These are phyloP conservation scores for Alcedo quadribrachys DNA, from an alignment of 2,797 vertebrate genomes.

Conservation along the genomic window DNA sequence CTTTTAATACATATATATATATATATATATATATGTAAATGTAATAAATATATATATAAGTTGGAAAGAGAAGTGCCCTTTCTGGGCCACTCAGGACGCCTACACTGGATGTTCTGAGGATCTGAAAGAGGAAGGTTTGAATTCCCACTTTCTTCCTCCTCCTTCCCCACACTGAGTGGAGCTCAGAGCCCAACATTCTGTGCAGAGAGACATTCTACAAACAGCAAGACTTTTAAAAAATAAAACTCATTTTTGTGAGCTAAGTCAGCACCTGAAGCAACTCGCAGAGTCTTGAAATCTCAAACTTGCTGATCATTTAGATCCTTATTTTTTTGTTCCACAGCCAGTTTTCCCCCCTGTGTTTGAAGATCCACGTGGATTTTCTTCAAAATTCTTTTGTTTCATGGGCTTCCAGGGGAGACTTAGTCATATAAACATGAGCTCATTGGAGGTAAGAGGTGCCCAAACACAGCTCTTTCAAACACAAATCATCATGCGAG, in stretches of 20 bases:
- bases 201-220: not conserved
- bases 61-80: not conserved
- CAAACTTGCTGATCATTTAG: accelerated
- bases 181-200: not conserved
- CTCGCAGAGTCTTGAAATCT: not conserved
- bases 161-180: accelerated
- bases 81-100: accelerated
- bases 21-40: too few relatives aligned
- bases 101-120: not conserved
- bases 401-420: constrained; percentile 8
- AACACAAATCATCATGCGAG: not conserved
- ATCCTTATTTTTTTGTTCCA: not conserved
- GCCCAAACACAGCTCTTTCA: not conserved
- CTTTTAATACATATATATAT: too few relatives aligned
- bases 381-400: constrained; percentile 5
- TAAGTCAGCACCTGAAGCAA: not conserved
- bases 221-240: not conserved
- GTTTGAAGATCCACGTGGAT: not conserved
- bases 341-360: not conserved
- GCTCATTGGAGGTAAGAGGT: constrained; percentile 7
- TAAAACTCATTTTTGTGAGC: not conserved
- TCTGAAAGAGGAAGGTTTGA: not conserved
- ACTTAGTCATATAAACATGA: constrained; percentile 9
- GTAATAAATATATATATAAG: accelerated
- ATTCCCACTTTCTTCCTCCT: not conserved